Evolutionary conservation across 2,888 invertebrate genomes (phyloP), one percentile per base, ranked within the genome.

Genomic region (Gisinianus flammeolus): DNA sequence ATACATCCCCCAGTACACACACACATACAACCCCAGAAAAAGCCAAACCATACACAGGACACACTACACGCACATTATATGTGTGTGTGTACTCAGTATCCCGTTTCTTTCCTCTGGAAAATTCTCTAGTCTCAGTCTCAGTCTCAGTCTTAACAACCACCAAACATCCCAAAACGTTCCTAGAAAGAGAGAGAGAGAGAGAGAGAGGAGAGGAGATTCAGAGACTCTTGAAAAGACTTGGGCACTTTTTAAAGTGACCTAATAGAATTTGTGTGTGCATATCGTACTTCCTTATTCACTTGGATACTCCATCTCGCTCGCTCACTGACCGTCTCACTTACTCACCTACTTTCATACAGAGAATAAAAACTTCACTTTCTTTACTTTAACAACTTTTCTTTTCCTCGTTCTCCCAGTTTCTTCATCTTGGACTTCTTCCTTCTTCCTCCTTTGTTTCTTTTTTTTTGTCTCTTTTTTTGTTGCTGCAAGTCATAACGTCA

Each of bases 261-360:
- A 35, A 5, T 58, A 10, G 58, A 58, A 6, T 58, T 19, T 19
- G n/a, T 22, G 6, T 10, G 10, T 58, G 12, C 62, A 62, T 62
- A n/a, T 62, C 26, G 24, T 26, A 26, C 62, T 62, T 62, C 4
- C 62, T 30, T 67, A 3, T 22, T 30, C 31, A 30, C 67, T 67
- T n/a, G n/a, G n/a, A n/a, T n/a, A n/a, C 67, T 30, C 19, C 19
- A 6, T 58, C 24, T 58, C 58, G 16, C 33, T 26, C 67, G 26
- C 54, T 70, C 22, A 31, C 68, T 68, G 68, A 68, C 68, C 68
- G 35, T 68, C 35, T 68, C 68, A 68, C 68, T 68, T 70, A 54
- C 70, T 70, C 44, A 54, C 70, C 54, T 70, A 52, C 70, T 70
- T 70, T 70, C 26, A 30, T 30, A 22, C 62, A 62, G 22, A 26